These are phyloP conservation scores for Reticulitermes speratus DNA, from an alignment of 1,140 invertebrate species.

Conservation along the genomic window DNA sequence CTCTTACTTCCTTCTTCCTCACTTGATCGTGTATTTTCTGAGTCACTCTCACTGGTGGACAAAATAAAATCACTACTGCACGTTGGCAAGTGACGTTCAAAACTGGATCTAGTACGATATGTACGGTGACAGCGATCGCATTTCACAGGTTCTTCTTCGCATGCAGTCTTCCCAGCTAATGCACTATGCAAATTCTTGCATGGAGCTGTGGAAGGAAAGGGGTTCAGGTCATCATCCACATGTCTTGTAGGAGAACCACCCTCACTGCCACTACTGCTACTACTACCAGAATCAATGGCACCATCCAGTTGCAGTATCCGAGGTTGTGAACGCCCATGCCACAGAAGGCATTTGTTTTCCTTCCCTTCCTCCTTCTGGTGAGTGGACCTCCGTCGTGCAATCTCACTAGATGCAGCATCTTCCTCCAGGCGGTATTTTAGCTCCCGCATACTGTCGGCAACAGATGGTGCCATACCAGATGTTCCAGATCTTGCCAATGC, in stretches of 20 bases:
- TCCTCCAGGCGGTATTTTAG: constrained; percentile 45
- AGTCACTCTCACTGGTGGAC: constrained; percentile 75
- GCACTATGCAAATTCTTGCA: neutral
- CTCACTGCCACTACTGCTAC: constrained; percentile 50
- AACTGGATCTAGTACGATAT: constrained; percentile 85
- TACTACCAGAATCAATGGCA: constrained; percentile 63
- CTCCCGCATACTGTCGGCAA: constrained; percentile 39
- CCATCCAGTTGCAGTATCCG: constrained; percentile 71
- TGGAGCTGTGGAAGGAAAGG: neutral
- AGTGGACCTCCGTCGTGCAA: constrained; percentile 36
- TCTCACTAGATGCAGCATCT: neutral
- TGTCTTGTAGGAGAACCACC: neutral
- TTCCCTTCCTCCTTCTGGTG: constrained; percentile 44
- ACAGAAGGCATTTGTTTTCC: constrained; percentile 48
- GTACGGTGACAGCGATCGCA: constrained; percentile 85
- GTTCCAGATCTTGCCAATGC: constrained; percentile 47
- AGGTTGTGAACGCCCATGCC: constrained; percentile 46
- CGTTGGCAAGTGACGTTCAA: constrained; percentile 73
- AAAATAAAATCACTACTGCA: constrained; percentile 65
- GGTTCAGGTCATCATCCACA: constrained; percentile 1
- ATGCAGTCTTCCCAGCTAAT: neutral
- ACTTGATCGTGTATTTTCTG: constrained; percentile 30
- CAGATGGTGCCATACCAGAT: constrained; percentile 43
- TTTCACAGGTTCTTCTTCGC: constrained; percentile 70
- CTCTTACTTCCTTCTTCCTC: constrained; percentile 21